Evolutionary conservation across 1,140 invertebrate genomes (phyloP).

Genomic region (Heliothis virescens): DNA sequence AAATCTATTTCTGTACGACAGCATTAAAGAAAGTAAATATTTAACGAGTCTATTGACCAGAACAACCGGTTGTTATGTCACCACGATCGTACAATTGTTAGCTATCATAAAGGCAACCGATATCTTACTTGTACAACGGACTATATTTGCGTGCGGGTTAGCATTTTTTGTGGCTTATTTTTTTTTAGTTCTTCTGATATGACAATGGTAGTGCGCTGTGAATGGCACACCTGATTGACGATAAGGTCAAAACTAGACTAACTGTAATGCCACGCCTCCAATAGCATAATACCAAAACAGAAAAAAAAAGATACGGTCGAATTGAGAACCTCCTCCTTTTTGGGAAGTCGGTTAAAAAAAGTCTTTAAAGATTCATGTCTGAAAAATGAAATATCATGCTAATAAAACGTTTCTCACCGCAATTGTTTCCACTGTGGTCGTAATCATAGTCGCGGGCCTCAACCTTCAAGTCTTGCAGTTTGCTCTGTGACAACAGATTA

Average conservation of each 20-base stretch:
- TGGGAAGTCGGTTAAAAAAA: no score
- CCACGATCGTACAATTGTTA: conserved; percentile 54
- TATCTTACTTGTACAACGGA: not conserved
- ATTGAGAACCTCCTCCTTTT: no score
- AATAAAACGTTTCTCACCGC: conserved; percentile 64
- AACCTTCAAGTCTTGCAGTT: conserved; percentile 77
- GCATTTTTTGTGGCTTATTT: not conserved
- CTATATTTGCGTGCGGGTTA: not conserved
- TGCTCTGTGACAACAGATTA: conserved; percentile 82
- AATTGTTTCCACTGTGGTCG: conserved; percentile 69
- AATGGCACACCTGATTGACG: no score
- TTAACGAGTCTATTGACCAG: conserved; percentile 46
- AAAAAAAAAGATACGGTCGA: no score
- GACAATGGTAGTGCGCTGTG: no score
- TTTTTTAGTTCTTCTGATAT: not conserved
- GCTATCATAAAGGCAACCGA: conserved; percentile 49
- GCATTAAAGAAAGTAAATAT: conserved; percentile 38
- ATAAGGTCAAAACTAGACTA: no score
- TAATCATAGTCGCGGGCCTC: conserved; percentile 76
- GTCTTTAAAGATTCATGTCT: no score
- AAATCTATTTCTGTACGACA: not conserved
- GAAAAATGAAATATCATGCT: not conserved
- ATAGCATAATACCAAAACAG: no score
- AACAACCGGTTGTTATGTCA: conserved; percentile 46
- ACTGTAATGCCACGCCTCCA: no score